Evolutionary conservation across 2,797 vertebrate species (phyloP), one percentile per base, ranked within the genome.

Genomic region (Stomatorhinus walkeri): DNA sequence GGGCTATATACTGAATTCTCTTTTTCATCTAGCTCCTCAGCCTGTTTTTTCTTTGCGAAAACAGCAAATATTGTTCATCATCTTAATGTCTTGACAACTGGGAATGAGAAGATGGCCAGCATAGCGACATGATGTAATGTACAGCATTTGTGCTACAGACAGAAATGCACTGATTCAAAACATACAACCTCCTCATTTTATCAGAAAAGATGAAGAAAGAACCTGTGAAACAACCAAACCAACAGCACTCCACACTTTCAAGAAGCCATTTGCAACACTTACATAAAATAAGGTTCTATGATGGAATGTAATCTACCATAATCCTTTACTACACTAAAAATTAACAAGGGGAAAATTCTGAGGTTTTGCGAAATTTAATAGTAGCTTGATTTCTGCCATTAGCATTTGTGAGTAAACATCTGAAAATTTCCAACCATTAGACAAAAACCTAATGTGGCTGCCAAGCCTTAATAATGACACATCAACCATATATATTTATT

Each of bases 361-460:
- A n/a, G 72, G 72, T n/a, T 79, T 46, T 79, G 40, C 72, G 3
- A 79, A 81, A 46, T 46, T 22, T 43, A 10, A 46, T 46, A 81
- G 40, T n/a, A n/a, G 76, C 19, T 81, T 81, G 16, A 43, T 79
- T 79, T 43, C 36, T 79, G 0, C 32, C 76, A 81, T 81, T 81
- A 46, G 40, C 40, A 46, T 81, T 43, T 0, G 3, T 81, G 40
- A 81, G 12, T 19, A 46, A 81, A 43, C 76, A 46, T 81, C 76
- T 81, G 76, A 81, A 81, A n/a, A n/a, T 81, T 81, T 81, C 76
- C 36, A 81, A 46, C 36, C 76, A 81, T 46, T 81, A n/a, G 76
- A 61, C 19, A 43, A 81, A 81, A 81, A 46, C 1, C 76, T 7
- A 81, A 81, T 81, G 43, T 46, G 76, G 19, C 19, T 46, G 40